These are phyloP conservation scores for Dinoponera quadriceps DNA, from an alignment of 1,140 invertebrate species.

Conservation along the genomic window DNA sequence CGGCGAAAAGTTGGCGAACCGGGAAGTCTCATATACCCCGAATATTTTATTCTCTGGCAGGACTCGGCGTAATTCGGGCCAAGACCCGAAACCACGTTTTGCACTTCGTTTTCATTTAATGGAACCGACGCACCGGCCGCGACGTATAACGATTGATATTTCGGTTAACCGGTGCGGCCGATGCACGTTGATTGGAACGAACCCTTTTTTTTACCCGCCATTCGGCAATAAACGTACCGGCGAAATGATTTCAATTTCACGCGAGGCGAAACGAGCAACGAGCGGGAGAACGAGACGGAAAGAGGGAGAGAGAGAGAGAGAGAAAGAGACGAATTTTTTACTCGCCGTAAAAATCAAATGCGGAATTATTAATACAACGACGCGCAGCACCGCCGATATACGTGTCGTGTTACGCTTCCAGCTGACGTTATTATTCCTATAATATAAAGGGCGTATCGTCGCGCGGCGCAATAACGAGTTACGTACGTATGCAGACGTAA, in stretches of 20 bases:
- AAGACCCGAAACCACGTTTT: slow-evolving; percentile 64
- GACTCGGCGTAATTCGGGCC: slow-evolving; percentile 23
- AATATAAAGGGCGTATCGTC: not conserved
- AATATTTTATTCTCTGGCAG: slow-evolving; percentile 19
- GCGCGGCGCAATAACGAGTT: no score
- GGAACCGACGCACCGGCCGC: slow-evolving; percentile 39
- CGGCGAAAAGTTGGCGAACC: not conserved
- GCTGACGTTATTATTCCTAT: slow-evolving; percentile 19
- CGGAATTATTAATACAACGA: slow-evolving; percentile 50
- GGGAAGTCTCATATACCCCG: not conserved
- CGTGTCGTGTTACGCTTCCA: slow-evolving; percentile 15
- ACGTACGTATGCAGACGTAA: no score
- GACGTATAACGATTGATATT: slow-evolving; percentile 61
- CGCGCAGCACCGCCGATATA: slow-evolving; percentile 1
- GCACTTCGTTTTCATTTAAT: slow-evolving; percentile 68
- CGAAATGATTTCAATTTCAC: slow-evolving; percentile 65
- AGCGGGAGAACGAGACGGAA: slow-evolving; percentile 12
- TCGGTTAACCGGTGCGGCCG: slow-evolving; percentile 47
- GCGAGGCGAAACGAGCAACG: slow-evolving; percentile 34
- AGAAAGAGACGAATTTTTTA: not conserved
- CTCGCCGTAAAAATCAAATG: slow-evolving; percentile 36
- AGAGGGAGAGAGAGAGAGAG: slow-evolving; percentile 1
- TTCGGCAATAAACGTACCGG: slow-evolving; percentile 58
- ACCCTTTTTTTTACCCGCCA: slow-evolving; percentile 34
- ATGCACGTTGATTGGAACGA: slow-evolving; percentile 59